These are phyloP conservation scores for Carabus problematicus DNA, from an alignment of 2,888 invertebrate genomes.

Conservation along the genomic window DNA sequence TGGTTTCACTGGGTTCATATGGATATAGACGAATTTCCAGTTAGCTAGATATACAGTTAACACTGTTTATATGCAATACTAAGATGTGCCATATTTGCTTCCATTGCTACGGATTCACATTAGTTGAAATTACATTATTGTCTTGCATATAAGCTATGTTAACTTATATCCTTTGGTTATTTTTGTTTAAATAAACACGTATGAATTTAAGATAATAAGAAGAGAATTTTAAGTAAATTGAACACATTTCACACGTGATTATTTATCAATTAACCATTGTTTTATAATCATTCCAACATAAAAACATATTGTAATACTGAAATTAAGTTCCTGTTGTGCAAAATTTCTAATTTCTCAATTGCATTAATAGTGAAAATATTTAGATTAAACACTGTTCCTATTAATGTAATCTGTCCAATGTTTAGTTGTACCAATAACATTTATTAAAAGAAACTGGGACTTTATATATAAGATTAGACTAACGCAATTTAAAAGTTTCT, in stretches of 20 bases:
- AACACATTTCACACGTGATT: not conserved
- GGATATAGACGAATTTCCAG: conserved; percentile 4
- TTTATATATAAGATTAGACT: too few relatives aligned
- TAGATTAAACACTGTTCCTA: too few relatives aligned
- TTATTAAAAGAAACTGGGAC: too few relatives aligned
- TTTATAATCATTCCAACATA: conserved; percentile 19
- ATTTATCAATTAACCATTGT: conserved; percentile 4
- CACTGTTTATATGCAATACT: not conserved
- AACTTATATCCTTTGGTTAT: not conserved
- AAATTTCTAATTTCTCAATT: not conserved
- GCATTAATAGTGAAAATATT: too few relatives aligned
- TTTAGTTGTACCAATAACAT: too few relatives aligned
- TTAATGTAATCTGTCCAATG: too few relatives aligned
- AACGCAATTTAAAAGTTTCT: too few relatives aligned
- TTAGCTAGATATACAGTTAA: not conserved
- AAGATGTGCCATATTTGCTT: too few relatives aligned
- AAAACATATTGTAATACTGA: conserved; percentile 29
- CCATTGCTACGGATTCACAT: too few relatives aligned
- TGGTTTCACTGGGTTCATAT: conserved; percentile 12
- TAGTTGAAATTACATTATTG: not conserved
- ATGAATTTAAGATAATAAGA: too few relatives aligned
- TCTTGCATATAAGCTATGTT: conserved; percentile 7
- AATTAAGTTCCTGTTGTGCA: conserved; percentile 25
- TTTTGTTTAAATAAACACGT: not conserved
- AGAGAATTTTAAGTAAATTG: too few relatives aligned